Evolutionary conservation across 2,888 invertebrate species (phyloP).

Genomic region (Eilema sororculum): DNA sequence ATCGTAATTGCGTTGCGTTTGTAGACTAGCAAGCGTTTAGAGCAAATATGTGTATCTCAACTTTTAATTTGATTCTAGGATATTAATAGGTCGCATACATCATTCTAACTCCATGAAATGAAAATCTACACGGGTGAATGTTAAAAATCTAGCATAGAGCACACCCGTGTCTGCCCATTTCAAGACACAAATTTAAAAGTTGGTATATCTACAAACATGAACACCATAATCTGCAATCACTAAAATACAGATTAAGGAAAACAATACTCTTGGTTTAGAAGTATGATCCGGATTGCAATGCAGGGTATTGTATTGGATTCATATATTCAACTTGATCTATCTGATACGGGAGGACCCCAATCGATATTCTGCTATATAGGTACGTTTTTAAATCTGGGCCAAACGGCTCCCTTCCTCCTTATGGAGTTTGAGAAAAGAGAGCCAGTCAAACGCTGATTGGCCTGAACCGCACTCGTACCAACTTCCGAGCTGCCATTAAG

Average conservation of each 20-base stretch:
- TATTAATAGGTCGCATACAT: too few relatives aligned
- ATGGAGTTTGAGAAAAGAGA: too few relatives aligned
- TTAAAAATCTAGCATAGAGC: too few relatives aligned
- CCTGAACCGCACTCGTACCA: too few relatives aligned
- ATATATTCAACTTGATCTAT: background rate
- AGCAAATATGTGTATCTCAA: background rate
- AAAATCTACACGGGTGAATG: too few relatives aligned
- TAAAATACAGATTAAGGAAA: background rate
- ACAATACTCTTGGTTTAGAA: background rate
- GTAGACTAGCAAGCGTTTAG: background rate
- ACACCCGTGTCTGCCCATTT: too few relatives aligned
- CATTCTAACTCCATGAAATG: too few relatives aligned
- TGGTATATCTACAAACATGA: background rate
- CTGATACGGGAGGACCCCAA: background rate
- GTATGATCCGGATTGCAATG: slow-evolving; percentile 2
- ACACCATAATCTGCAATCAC: background rate
- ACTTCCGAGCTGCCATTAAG: too few relatives aligned
- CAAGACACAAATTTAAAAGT: background rate
- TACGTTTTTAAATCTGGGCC: background rate
- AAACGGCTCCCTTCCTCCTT: background rate
- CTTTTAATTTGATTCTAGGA: background rate
- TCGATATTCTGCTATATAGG: background rate
- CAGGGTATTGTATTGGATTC: background rate
- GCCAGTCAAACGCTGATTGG: too few relatives aligned
- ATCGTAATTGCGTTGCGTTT: too few relatives aligned